These are phyloP conservation scores for Naja naja DNA, from an alignment of 2,113 vertebrate species.

Conservation along the genomic window DNA sequence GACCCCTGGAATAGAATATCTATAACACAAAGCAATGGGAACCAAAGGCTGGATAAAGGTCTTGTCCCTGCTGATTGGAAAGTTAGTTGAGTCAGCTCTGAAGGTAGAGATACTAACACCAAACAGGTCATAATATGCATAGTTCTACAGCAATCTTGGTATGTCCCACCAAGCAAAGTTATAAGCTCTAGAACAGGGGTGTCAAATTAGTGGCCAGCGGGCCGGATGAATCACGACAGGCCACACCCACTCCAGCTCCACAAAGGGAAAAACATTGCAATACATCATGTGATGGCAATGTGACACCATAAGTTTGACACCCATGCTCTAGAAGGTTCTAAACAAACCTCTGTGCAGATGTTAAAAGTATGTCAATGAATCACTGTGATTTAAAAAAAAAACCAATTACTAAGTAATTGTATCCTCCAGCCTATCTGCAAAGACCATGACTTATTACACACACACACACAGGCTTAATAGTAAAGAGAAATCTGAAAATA, in stretches of 20 bases:
- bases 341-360: neutral
- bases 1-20: no score
- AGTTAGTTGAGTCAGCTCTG: neutral
- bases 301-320: no score
- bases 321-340: neutral
- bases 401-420: neutral
- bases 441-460: neutral
- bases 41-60: neutral
- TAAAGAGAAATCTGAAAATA: neutral
- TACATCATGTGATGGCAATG: no score
- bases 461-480: no score
- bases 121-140: neutral
- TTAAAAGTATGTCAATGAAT: neutral
- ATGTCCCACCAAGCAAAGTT: neutral
- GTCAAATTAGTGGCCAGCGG: no score
- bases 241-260: no score
- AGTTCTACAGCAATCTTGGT: neutral
- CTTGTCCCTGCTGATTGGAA: neutral
- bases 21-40: neutral
- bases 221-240: fast-evolving
- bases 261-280: no score
- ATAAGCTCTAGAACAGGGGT: neutral
- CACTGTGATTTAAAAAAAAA: neutral
- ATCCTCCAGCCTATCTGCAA: neutral
- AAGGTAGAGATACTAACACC: neutral